phyloP scores from a whole-genome alignment of 1,140 invertebrate species.

The Plodia interpunctella region DNA sequence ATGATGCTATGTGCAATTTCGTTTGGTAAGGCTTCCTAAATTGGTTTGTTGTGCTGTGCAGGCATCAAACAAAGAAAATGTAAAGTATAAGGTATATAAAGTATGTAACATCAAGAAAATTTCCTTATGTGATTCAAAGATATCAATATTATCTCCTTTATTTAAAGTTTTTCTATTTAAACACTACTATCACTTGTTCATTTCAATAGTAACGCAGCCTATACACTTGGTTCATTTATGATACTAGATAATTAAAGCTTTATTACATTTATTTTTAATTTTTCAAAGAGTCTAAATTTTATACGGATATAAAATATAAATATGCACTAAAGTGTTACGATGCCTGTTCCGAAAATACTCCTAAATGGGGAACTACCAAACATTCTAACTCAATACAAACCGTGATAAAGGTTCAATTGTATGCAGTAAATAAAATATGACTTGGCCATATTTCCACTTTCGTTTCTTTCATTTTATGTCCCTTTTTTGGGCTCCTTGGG shows the following conservation, averaged over 20 bases:
- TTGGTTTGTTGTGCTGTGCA: slow-evolving; percentile 43
- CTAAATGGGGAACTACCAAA: slow-evolving; percentile 58
- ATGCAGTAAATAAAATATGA: slow-evolving; percentile 78
- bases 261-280: too few relatives aligned
- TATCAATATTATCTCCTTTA: not conserved
- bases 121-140: not conserved
- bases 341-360: slow-evolving; percentile 30
- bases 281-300: too few relatives aligned
- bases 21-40: slow-evolving; percentile 39
- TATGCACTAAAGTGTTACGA: slow-evolving; percentile 27
- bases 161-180: too few relatives aligned
- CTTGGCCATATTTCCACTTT: slow-evolving; percentile 71
- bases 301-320: slow-evolving; percentile 11
- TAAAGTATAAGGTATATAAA: slow-evolving; percentile 16
- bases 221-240: too few relatives aligned
- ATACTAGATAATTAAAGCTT: too few relatives aligned
- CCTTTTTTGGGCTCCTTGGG: slow-evolving; percentile 61
- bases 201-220: too few relatives aligned
- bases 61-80: slow-evolving; percentile 33
- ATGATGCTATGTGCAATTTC: slow-evolving; percentile 42
- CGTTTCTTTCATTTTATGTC: slow-evolving; percentile 69
- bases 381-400: slow-evolving; percentile 66
- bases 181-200: too few relatives aligned
- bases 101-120: slow-evolving; percentile 12
- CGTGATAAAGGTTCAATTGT: slow-evolving; percentile 76